A percentile compares a stretch with the other conserved stretches of the same genome.
These are phyloP conservation scores for Ganaspis sp. DNA, from an alignment of 1,140 invertebrate species.

Conservation along the genomic window DNA sequence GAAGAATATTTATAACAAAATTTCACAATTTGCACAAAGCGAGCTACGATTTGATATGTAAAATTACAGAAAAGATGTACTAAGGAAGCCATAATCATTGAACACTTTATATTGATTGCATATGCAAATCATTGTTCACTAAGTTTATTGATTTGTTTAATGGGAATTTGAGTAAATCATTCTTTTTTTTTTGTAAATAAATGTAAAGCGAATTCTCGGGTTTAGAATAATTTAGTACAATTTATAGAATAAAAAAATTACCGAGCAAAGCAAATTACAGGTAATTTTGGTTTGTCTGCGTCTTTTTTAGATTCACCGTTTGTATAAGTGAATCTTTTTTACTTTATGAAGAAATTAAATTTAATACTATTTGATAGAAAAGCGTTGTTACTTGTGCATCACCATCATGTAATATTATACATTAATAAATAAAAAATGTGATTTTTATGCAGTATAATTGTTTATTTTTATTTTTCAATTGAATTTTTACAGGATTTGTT, in stretches of 20 bases:
- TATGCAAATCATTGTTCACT: not conserved
- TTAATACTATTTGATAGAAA: not conserved
- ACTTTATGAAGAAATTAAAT: not conserved
- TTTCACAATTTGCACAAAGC: not conserved
- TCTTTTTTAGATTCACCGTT: constrained; percentile 1
- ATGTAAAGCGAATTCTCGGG: not conserved
- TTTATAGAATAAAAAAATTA: not conserved
- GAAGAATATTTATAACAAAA: not conserved
- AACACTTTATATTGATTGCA: not conserved
- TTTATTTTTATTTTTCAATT: not conserved
- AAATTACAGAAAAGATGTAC: not conserved
- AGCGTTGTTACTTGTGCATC: not conserved
- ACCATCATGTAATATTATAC: not conserved
- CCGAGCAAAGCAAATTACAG: not conserved
- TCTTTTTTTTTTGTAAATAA: constrained; percentile 9
- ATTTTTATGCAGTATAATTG: not conserved
- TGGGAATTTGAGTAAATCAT: not conserved
- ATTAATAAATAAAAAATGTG: constrained; percentile 9
- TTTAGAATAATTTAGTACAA: not conserved
- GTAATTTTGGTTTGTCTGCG: not conserved
- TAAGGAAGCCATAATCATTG: not conserved
- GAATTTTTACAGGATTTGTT: not conserved
- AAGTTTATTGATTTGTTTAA: not conserved
- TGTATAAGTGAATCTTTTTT: constrained; percentile 4
- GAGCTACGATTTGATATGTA: not conserved